Base-by-base conservation (phyloP, 2,113 vertebrate genomes). In the Lates calcarifer region DNA sequence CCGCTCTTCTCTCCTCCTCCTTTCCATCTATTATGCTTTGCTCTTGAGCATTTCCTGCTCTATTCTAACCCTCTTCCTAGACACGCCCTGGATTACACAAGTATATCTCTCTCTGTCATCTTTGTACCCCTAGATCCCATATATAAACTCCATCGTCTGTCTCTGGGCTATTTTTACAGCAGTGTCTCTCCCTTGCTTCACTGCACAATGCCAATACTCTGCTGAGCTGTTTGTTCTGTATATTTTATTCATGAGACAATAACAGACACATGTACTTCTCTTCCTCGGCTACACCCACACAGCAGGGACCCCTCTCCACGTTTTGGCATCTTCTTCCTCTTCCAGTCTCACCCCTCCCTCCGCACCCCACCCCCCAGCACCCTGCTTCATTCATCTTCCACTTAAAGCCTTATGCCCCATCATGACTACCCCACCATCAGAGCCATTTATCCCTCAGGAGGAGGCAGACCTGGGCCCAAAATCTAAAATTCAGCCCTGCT, bases 211-310 rank as follows among this genome's bases (percentile, higher is more conserved):
- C 73, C 85, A 89, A 82, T 80, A 66, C 74, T 83, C 79, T 18
- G 26, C 70, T 83, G 79, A 85, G 82, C 84, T 90, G 78, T 94
- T 92, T 93, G 86, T 85, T 79, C 76, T 74, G 5, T 68, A 84
- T 92, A 84, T 79, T 90, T 94, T 92, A 94, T 94, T 93, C 79
- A 92, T 91, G 69, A 87, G 69, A 77, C 75, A 87, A 81, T 90
- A 76, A 76, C 37, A 89, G 76, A 88, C 86, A 84, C 79, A 72
- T 89, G 88, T 88, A 81, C 71, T 45, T 84, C 68, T 85, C 74
- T 63, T 78, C 39, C 83, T 85, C 62, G 18, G 64, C 82, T 87
- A 65, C 77, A 77, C 72, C 87, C 86, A 80, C 81, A 49, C 88
- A 78, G 78, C 80, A 89, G 75, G 87, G 49, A 74, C 76, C 47